Base-by-base conservation (phyloP, 2,113 vertebrate genomes). In the Pelvicachromis taeniatus region DNA sequence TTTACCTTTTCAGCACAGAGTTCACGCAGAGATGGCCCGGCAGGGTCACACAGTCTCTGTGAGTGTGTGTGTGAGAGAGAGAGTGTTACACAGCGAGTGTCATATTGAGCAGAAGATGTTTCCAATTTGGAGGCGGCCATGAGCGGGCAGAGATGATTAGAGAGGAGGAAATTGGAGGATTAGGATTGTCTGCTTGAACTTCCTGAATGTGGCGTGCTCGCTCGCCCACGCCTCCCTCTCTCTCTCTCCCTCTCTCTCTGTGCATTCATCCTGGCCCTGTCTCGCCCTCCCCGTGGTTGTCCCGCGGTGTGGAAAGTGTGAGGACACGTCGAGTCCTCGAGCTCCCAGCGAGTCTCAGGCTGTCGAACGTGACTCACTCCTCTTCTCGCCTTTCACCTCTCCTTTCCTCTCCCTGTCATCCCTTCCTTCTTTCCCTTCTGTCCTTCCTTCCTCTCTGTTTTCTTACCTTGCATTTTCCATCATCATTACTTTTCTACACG, bases 101-200 rank as follows among this genome's bases (percentile, higher is more conserved):
- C 88, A 85, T 90, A 84, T 92, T 81, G 93, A 90, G 89, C 83
- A 42, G 88, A 91, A 97, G 95, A 97, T 99, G 98, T 97, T 99
- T 99, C 96, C 96, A 97, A 98, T 98, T 99, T 98, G 96, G 95
- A 97, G 82, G 78, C 68, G 23, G 92, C 95, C 94, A 90, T 96
- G 96, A 96, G 96, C 94, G 96, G 95, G 96, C 93, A 97, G 97
- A 97, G 96, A 97, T 99, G 98, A 99, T 99, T 99, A 98, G 97
- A 98, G 96, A 96, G 96, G 97, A 98, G 98, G 98, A 99, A 99
- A 99, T 99, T 98, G 96, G 97, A 96, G 97, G 98, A 99, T 99
- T 99, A 98, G 97, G 94, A 96, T 96, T 97, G 98, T 99, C 98
- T 99, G 97, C 97, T 97, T 97, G 96, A 97, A 98, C 97, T 99